Base-by-base conservation (phyloP, 2,113 vertebrate genomes). In the Pseudorasbora parva region DNA sequence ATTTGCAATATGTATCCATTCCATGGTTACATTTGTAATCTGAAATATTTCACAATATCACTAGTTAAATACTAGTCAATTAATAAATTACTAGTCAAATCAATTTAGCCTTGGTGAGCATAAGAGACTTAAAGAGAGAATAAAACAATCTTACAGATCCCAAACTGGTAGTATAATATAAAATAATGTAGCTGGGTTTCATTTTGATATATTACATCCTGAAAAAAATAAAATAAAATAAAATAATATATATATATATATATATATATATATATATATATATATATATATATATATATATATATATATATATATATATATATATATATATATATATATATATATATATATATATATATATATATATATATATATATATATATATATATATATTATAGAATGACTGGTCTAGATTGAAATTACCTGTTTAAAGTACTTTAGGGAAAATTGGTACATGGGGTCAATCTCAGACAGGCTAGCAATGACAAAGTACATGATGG, bases 361-460 rank as follows among this genome's bases (percentile, higher is more conserved):
- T n/a, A n/a, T n/a, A n/a, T n/a, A n/a, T n/a, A n/a, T n/a, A n/a
- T n/a, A n/a, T n/a, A n/a, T n/a, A n/a, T n/a, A n/a, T n/a, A n/a
- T n/a, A n/a, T n/a, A n/a, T n/a, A n/a, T 30, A 30, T 2, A 30
- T 14, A 30, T 69, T 21, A 30, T 33, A 60, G 17, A 56, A 21
- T 74, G 33, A 21, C 37, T 33, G 17, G 14, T 27, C 47, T 23
- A 9, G 5, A 37, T 33, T 17, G 56, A 2, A n/a, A 69, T 79
- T 79, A 96, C 92, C 88, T 96, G 93, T 86, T 97, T 97, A 90
- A 97, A 97, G 88, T 95, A 97, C 84, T 97, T 97, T 30, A 97
- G 88, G 19, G 95, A 96, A 87, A 96, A 96, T 66, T 95, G 95
- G 88, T 96, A 95, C 93, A 95, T 95, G 0, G 93, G 93, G 87